Conservation (phyloP, 2,888 invertebrate species). For the Cetonia aurata region DNA sequence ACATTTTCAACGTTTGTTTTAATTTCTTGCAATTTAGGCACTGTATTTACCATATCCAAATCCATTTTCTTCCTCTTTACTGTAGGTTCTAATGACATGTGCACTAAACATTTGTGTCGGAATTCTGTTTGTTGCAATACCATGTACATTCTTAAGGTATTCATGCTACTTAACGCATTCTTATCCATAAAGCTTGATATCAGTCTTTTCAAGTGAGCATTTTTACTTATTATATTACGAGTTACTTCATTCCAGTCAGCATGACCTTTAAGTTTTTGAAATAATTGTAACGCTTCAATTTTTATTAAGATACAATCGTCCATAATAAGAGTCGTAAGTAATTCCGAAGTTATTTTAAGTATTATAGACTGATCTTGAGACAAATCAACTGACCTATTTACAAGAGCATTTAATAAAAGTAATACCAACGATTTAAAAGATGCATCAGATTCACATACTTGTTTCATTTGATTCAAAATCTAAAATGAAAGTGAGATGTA, state of each 20-base stretch:
- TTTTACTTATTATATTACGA: neutral
- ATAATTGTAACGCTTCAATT: constrained; percentile 44
- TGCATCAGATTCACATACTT: constrained; percentile 39
- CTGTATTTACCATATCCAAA: constrained; percentile 4
- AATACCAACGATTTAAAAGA: constrained; percentile 25
- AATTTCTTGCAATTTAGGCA: neutral
- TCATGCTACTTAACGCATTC: neutral
- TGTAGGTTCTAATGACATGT: neutral
- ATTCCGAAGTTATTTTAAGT: constrained; percentile 39
- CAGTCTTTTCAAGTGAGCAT: constrained; percentile 7
- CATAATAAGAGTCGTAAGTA: constrained; percentile 45
- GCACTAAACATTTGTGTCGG: constrained; percentile 43
- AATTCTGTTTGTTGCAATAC: constrained; percentile 29
- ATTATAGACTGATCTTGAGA: constrained; percentile 38
- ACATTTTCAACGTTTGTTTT: constrained; percentile 13
- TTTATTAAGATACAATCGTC: constrained; percentile 47
- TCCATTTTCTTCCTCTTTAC: constrained; percentile 37
- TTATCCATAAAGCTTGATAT: constrained; percentile 13
- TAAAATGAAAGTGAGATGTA: constrained; percentile 18
- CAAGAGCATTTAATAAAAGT: constrained; percentile 27
- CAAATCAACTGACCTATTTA: constrained; percentile 11
- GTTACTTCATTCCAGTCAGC: constrained; percentile 13
- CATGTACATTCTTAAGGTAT: constrained; percentile 13
- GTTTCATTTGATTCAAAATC: constrained; percentile 51
- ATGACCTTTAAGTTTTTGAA: constrained; percentile 9